Evolutionary conservation across 2,797 vertebrate species (phyloP).

Genomic region (Hydrophis major): DNA sequence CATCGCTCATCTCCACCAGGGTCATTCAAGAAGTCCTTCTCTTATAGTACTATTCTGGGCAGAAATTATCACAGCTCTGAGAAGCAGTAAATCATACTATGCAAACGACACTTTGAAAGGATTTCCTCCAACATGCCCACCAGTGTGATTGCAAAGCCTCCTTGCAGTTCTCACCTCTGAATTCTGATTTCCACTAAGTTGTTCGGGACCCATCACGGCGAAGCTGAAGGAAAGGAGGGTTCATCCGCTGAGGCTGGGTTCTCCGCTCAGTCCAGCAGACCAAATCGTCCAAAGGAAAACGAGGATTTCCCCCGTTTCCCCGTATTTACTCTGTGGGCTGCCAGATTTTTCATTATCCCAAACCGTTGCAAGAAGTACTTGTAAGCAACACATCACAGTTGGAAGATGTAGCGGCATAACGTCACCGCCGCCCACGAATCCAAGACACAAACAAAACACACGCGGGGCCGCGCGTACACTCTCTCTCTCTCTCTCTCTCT

Average conservation of each 20-base stretch:
- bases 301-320: not conserved
- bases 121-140: not conserved
- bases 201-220: not conserved
- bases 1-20: not conserved
- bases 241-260: not conserved
- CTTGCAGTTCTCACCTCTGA: not conserved
- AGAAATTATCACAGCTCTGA: not conserved
- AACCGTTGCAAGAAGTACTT: not conserved
- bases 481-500: not conserved
- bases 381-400: not conserved
- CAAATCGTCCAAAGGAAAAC: not conserved
- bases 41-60: no score
- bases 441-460: not conserved
- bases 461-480: not conserved
- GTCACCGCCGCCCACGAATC: not conserved
- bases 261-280: not conserved
- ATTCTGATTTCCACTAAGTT: not conserved
- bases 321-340: no score
- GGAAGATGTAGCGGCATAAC: not conserved
- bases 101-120: no score
- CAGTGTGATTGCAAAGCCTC: not conserved
- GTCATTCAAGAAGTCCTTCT: not conserved
- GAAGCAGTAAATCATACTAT: not conserved
- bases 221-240: no score
- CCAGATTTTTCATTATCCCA: not conserved